Percentiles rank a stretch among this genome's conserved stretches.
These are phyloP conservation scores for Orussus abietinus DNA, from an alignment of 1,140 invertebrate species.

Conservation along the genomic window DNA sequence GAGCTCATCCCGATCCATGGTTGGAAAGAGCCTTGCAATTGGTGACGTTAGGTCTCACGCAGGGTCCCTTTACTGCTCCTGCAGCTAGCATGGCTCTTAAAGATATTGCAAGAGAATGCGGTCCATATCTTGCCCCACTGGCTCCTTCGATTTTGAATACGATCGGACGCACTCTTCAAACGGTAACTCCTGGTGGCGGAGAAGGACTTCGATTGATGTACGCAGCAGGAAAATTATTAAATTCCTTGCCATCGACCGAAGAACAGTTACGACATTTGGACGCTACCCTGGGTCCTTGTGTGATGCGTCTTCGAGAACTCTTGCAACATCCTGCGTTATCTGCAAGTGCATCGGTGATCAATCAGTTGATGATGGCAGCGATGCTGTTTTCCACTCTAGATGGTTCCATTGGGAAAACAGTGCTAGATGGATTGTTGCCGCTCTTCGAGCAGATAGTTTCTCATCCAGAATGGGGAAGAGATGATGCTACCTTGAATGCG, in stretches of 20 bases:
- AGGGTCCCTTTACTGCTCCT: conserved; percentile 63
- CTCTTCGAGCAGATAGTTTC: conserved; percentile 39
- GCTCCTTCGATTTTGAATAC: conserved; percentile 53
- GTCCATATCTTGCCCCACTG: conserved; percentile 65
- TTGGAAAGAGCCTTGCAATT: conserved; percentile 66
- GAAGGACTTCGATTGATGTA: conserved; percentile 73
- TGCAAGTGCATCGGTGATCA: conserved; percentile 25
- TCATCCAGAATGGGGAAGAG: conserved; percentile 36
- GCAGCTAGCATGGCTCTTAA: conserved; percentile 83
- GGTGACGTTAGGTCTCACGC: conserved; percentile 64
- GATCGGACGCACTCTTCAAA: conserved; percentile 34
- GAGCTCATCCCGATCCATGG: conserved; percentile 65
- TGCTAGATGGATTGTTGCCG: conserved; percentile 41
- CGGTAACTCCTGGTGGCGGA: conserved; percentile 27
- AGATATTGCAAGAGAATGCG: conserved; percentile 78
- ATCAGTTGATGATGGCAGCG: conserved; percentile 65
- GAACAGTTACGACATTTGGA: conserved; percentile 68
- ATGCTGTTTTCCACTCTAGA: conserved; percentile 68
- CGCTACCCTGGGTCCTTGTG: conserved; percentile 63
- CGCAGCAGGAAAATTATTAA: conserved; percentile 71
- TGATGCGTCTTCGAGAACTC: conserved; percentile 61
- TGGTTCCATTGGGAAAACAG: conserved; percentile 35
- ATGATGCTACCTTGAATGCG: conserved; percentile 34
- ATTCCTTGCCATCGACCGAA: conserved; percentile 57
- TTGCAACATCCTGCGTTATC: conserved; percentile 45